These are phyloP conservation scores for Papilio dardanus DNA, from an alignment of 1,140 invertebrate species.

Conservation along the genomic window DNA sequence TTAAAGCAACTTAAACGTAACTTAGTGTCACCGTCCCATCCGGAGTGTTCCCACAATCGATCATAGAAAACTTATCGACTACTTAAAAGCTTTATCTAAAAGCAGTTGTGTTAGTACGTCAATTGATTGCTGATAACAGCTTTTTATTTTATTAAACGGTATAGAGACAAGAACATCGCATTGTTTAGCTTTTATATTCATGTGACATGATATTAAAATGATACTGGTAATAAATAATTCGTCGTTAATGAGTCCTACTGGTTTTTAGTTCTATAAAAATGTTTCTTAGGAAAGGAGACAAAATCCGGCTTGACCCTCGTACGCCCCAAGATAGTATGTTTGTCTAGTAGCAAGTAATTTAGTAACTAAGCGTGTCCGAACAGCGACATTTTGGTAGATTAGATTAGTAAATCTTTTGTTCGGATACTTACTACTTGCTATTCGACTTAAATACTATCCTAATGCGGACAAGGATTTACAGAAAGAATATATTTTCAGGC, in stretches of 20 bases:
- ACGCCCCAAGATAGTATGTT: too few species aligned
- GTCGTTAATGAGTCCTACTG: neutral
- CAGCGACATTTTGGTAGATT: too few species aligned
- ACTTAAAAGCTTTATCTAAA: conserved; percentile 73
- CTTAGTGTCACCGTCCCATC: conserved; percentile 69
- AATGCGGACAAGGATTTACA: too few species aligned
- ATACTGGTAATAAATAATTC: neutral
- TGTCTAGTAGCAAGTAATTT: too few species aligned
- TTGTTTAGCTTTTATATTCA: conserved; percentile 18
- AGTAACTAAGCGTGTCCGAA: too few species aligned
- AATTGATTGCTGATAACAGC: conserved; percentile 26
- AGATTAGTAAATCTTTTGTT: too few species aligned
- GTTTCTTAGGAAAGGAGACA: too few species aligned
- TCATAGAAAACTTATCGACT: conserved; percentile 65
- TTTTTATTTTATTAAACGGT: conserved; percentile 11
- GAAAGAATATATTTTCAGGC: too few species aligned
- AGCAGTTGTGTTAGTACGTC: conserved; percentile 34
- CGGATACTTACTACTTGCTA: too few species aligned
- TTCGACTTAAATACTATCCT: too few species aligned
- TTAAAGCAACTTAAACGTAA: conserved; percentile 65
- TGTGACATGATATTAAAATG: conserved; percentile 17
- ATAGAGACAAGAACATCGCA: neutral
- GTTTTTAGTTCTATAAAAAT: neutral
- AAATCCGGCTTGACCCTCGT: too few species aligned
- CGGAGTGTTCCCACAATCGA: conserved; percentile 74